Percentiles rank a stretch among this genome's conserved stretches.
Evolutionary conservation across 2,113 vertebrate species (phyloP).

Genomic region (Eudyptes chrysolophus): DNA sequence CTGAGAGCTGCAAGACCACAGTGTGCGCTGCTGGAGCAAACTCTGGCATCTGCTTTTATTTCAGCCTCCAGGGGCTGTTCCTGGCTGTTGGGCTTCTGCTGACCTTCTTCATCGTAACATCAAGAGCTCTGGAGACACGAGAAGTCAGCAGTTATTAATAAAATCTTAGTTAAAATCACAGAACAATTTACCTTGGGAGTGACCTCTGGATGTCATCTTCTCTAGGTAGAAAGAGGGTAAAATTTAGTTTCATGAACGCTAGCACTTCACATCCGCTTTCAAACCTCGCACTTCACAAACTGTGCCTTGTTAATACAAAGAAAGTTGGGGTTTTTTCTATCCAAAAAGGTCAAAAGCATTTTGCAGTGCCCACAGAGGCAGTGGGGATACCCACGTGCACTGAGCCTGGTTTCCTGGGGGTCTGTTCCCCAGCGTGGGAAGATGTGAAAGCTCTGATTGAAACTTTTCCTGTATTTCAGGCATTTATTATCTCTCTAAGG

Average conservation of each 20-base stretch:
- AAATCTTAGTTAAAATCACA: neutral
- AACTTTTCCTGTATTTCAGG: neutral
- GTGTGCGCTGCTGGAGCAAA: neutral
- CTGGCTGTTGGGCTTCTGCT: fast-evolving
- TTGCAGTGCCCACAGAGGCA: neutral
- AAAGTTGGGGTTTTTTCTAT: fast-evolving
- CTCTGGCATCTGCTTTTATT: neutral
- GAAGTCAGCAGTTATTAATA: neutral
- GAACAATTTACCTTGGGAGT: neutral
- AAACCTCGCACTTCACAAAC: fast-evolving
- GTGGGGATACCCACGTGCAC: fast-evolving
- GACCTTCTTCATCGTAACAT: fast-evolving
- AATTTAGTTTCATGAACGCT: fast-evolving
- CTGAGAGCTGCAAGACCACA: neutral
- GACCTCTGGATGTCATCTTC: neutral
- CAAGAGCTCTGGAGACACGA: neutral
- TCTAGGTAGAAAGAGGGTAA: neutral
- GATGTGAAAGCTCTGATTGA: neutral
- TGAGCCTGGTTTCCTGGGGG: neutral
- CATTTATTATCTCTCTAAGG: neutral
- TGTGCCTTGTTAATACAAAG: neutral
- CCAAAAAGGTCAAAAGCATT: neutral
- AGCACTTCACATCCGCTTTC: neutral
- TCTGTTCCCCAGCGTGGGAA: neutral
- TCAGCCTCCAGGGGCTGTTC: neutral